phyloP scores from a whole-genome alignment of 2,888 invertebrate genomes.

The Caenorhabditis zanzibari region DNA sequence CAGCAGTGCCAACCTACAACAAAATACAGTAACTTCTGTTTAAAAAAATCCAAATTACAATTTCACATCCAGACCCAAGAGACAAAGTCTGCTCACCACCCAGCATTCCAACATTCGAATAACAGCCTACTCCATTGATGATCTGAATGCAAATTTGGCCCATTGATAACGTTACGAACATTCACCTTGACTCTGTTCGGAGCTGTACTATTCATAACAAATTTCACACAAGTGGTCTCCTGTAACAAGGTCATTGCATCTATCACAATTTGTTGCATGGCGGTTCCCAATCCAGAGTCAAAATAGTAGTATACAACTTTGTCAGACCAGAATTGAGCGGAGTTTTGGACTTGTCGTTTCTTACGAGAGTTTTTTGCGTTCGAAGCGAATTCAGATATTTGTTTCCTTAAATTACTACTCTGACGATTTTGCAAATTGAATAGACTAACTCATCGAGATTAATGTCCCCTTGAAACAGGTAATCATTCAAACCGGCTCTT shows the following conservation, averaged over 20 bases:
- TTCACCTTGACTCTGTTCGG: slow-evolving; percentile 64
- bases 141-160: no score
- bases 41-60: slow-evolving; percentile 14
- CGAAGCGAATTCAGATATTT: slow-evolving; percentile 27
- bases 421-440: neutral
- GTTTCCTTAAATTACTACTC: neutral
- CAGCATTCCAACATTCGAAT: slow-evolving; percentile 67
- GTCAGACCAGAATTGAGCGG: slow-evolving; percentile 56
- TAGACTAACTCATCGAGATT: slow-evolving; percentile 53
- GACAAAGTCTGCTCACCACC: slow-evolving; percentile 68
- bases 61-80: slow-evolving; percentile 68
- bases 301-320: slow-evolving; percentile 68
- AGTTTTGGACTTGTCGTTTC: slow-evolving; percentile 65
- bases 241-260: slow-evolving; percentile 53
- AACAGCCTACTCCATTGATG: slow-evolving; percentile 68
- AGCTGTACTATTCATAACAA: slow-evolving; percentile 49
- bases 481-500: slow-evolving; percentile 56
- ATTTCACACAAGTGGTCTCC: slow-evolving; percentile 63
- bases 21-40: no score
- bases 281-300: slow-evolving; percentile 38
- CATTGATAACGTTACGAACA: no score
- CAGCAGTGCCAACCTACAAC: slow-evolving; percentile 62
- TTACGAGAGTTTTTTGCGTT: slow-evolving; percentile 14
- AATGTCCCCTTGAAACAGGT: slow-evolving; percentile 65
- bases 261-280: slow-evolving; percentile 39